Base-by-base conservation (phyloP, 2,888 invertebrate species). In the Macrostomum cliftonense region DNA sequence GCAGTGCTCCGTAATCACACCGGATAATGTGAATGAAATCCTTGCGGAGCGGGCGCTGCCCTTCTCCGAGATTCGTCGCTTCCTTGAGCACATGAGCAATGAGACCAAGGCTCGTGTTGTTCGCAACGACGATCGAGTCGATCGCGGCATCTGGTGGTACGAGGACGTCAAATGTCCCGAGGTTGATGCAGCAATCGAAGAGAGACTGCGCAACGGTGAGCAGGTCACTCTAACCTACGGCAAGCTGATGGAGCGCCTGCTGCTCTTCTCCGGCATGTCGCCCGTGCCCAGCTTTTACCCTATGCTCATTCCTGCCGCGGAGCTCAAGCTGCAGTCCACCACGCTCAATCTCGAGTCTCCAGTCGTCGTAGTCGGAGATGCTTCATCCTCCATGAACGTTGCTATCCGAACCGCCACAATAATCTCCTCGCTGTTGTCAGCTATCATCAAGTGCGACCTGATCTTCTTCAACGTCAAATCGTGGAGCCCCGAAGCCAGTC, bases 331-430 rank as follows among this genome's bases (percentile, higher is more conserved):
- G 20, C 40, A 53, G n/a, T 21, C 28, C 16, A 46, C 20, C 42
- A 16, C 37, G 12, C 43, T 20, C 19, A 36, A 12, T 2, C 51
- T 69, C 39, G 67, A 67, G 45, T 52, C 62, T 1, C 69, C 69
- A 0, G 60, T 69, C 21, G 64, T 65, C 36, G 66, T 69, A n/a
- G 59, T 68, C 19, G 69, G 68, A 5, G 69, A 69, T 56, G 63
- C 63, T 12, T 67, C 66, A 1, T 58, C 60, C 0, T 65, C 65
- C n/a, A 69, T 69, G 69, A 58, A 62, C 37, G 62, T 69, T 14
- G 68, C 69, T 21, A 65, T 69, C 43, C 54, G 61, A 20, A 69
- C 67, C 12, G 62, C 64, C 43, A 64, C 68, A 16, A 69, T 69
- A 53, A 64, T 69, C 37, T 63, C 67, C 19, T 63, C 65, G 38